phyloP scores from a whole-genome alignment of 2,113 vertebrate species.

The Rhynchopsitta pachyrhyncha region DNA sequence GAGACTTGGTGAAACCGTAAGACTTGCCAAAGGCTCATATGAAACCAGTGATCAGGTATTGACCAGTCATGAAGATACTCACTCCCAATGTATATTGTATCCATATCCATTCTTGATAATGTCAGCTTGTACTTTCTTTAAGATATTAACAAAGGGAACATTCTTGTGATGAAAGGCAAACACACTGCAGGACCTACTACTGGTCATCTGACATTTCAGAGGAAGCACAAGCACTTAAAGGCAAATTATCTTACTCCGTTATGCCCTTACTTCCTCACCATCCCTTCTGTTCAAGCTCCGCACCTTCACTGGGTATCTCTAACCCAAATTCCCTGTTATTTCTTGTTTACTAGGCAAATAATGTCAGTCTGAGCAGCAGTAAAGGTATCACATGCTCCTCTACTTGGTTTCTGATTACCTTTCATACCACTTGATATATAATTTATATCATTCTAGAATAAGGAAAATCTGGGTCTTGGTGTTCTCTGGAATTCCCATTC shows the following conservation, averaged over 20 bases:
- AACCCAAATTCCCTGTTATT: neutral
- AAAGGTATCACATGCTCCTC: neutral
- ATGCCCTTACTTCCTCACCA: neutral
- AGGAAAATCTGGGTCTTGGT: neutral
- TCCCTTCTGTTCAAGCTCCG: neutral
- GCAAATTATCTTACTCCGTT: neutral
- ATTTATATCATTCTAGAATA: neutral
- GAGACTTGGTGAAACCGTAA: neutral
- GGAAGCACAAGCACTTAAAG: neutral
- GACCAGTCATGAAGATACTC: too few species aligned
- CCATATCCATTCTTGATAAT: neutral
- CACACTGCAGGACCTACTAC: neutral
- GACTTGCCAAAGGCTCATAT: neutral
- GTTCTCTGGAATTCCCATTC: neutral
- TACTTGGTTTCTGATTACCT: neutral
- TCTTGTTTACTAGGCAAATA: neutral
- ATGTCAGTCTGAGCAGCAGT: neutral
- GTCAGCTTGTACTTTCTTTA: neutral
- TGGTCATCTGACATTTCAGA: neutral
- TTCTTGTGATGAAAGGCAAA: neutral
- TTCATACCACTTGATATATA: neutral
- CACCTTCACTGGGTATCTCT: accelerated
- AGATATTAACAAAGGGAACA: neutral
- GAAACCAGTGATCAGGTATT: neutral
- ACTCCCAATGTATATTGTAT: accelerated